Percentiles rank a stretch among this genome's conserved stretches.
These are phyloP conservation scores for Corythucha ciliata DNA, from an alignment of 2,888 invertebrate genomes.

Conservation along the genomic window DNA sequence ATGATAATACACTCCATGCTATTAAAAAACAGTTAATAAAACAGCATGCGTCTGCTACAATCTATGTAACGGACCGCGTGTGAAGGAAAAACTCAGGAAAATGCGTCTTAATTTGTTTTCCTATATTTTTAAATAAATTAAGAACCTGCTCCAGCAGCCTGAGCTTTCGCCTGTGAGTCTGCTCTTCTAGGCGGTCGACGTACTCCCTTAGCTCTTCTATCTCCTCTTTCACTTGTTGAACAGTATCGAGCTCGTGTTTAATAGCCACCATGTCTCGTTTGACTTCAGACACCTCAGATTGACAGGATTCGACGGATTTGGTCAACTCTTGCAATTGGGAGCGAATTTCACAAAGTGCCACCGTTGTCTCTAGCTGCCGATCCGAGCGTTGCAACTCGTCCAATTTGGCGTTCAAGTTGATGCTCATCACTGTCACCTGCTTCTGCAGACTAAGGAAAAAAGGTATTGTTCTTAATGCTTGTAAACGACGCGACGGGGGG, in stretches of 20 bases:
- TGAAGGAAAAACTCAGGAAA: background rate
- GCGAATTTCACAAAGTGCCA: slow-evolving; percentile 86
- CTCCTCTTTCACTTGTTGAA: slow-evolving; percentile 90
- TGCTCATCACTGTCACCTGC: slow-evolving; percentile 96
- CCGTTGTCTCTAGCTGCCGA: slow-evolving; percentile 85
- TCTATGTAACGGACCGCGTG: no score
- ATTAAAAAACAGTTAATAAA: no score
- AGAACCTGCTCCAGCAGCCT: slow-evolving; percentile 81
- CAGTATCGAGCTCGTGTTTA: slow-evolving; percentile 86
- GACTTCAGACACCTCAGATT: slow-evolving; percentile 77
- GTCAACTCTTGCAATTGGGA: slow-evolving; percentile 87
- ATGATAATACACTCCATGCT: no score
- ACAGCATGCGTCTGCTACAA: no score
- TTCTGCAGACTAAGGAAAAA: slow-evolving; percentile 73
- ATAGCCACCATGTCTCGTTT: slow-evolving; percentile 93
- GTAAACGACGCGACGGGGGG: no score
- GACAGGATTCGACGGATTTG: slow-evolving; percentile 89
- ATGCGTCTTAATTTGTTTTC: background rate
- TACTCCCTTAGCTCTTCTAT: slow-evolving; percentile 87
- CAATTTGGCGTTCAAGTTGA: slow-evolving; percentile 88
- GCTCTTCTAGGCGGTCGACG: slow-evolving; percentile 84
- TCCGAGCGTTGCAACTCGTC: slow-evolving; percentile 83
- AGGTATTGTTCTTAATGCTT: background rate
- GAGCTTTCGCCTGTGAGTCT: slow-evolving; percentile 80
- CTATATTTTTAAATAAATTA: slow-evolving; percentile 1